Evolutionary conservation across 2,113 vertebrate genomes (phyloP).

Genomic region (Montifringilla adamsi): DNA sequence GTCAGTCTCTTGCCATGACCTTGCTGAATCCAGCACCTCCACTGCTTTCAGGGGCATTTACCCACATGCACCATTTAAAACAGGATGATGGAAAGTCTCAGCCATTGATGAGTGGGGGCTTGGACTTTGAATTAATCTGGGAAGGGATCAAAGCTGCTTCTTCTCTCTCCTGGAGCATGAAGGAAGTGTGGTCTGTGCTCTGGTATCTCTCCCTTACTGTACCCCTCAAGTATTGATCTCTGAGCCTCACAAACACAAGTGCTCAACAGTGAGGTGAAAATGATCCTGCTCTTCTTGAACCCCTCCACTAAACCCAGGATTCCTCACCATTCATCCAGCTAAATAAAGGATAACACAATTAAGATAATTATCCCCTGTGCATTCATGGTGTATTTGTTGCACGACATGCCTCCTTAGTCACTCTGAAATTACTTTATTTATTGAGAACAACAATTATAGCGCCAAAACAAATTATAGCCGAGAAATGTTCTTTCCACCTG

Average conservation of each 20-base stretch:
- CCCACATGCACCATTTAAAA: background rate
- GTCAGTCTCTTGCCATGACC: background rate
- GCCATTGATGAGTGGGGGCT: background rate
- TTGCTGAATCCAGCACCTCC: background rate
- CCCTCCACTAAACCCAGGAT: background rate
- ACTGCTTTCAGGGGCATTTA: background rate
- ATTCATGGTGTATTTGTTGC: background rate
- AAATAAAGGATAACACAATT: slow-evolving; percentile 2
- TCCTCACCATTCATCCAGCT: background rate
- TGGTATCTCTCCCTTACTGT: background rate
- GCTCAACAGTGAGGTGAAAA: background rate
- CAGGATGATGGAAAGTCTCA: background rate
- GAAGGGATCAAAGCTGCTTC: background rate
- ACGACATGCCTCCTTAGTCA: background rate
- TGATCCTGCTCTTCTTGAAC: background rate
- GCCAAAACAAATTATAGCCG: background rate
- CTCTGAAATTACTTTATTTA: background rate
- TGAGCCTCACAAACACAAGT: background rate
- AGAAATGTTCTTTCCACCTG: background rate
- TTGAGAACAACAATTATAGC: background rate
- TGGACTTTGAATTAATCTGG: background rate
- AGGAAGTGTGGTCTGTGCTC: background rate
- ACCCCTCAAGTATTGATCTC: background rate
- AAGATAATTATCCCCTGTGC: background rate
- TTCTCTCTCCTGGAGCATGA: background rate